A percentile compares a stretch with the other conserved stretches of the same genome.
Conservation (phyloP, 2,797 vertebrate species). For the Balearica regulorum region DNA sequence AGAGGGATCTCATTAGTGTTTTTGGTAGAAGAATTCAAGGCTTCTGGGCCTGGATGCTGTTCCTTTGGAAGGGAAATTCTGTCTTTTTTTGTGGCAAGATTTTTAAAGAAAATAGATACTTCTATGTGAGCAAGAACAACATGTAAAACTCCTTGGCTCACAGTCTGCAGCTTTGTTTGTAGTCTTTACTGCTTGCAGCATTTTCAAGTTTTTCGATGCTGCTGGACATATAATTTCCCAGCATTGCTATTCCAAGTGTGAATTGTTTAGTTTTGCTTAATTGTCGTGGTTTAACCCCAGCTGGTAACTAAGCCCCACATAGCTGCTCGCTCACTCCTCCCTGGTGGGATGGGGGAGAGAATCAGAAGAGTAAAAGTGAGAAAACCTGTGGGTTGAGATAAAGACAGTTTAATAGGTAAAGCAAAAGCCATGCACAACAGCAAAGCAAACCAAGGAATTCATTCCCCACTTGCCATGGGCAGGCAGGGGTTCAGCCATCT, state of each 20-base stretch:
- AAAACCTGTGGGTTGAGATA: too few relatives aligned
- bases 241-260: background rate
- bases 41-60: background rate
- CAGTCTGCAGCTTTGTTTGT: background rate
- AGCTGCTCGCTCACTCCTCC: too few relatives aligned
- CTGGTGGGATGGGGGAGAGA: too few relatives aligned
- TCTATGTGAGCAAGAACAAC: background rate
- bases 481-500: too few relatives aligned
- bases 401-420: too few relatives aligned
- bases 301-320: too few relatives aligned
- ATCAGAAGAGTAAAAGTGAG: too few relatives aligned
- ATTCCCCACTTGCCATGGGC: too few relatives aligned
- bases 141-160: background rate
- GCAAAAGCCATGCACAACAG: too few relatives aligned
- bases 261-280: slow-evolving; percentile 3
- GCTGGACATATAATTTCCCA: background rate
- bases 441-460: too few relatives aligned
- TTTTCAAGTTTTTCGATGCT: background rate
- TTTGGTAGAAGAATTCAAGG: background rate
- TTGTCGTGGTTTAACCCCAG: too few relatives aligned
- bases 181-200: background rate
- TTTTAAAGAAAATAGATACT: background rate
- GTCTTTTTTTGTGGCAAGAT: background rate
- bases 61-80: background rate
- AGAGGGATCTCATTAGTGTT: background rate